Base-by-base conservation (phyloP, 2,797 vertebrate species). In the Neoniphon sammara region DNA sequence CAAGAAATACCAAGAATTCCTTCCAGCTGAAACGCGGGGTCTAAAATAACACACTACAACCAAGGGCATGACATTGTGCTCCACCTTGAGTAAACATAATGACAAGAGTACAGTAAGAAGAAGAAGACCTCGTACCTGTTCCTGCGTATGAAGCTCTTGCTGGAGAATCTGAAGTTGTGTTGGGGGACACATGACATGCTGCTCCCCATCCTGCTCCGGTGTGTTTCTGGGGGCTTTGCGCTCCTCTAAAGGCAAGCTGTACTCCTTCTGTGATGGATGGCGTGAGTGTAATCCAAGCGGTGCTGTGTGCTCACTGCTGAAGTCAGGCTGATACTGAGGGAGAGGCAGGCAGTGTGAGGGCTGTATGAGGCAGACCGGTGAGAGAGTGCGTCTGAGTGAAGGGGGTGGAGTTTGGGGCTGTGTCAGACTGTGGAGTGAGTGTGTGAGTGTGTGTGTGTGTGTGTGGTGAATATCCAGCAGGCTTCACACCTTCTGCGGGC, bases 161-260 rank as follows among this genome's bases (percentile, higher is more conserved):
- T 92, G 78, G 94, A 95, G 82, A 91, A 94, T 66, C 91, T 93
- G 76, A 95, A 93, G 85, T 94, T 95, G 88, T 94, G 92, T 56
- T 95, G 93, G 81, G 95, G 94, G 71, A 95, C 92, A 83, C 95
- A 95, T 85, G 95, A 95, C 90, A 95, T 91, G 84, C 93, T 93
- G 88, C 90, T 94, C 93, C 95, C 95, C 95, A 95, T 95, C 84
- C 44, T 93, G 88, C 77, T 17, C 6, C 4, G 8, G 21, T 80
- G 18, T 83, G 73, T 63, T 31, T 76, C 53, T 64, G 62, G n/a
- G 55, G 62, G 76, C 56, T 83, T 46, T 77, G 50, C 0, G 73
- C 79, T 77, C 59, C 68, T 66, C 56, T 80, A 52, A 68, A 64
- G 53, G 61, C 3, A 30, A 77, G 74, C 81, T 67, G 59, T 82